phyloP scores from a whole-genome alignment of 2,113 vertebrate genomes.

The Meriones unguiculatus region DNA sequence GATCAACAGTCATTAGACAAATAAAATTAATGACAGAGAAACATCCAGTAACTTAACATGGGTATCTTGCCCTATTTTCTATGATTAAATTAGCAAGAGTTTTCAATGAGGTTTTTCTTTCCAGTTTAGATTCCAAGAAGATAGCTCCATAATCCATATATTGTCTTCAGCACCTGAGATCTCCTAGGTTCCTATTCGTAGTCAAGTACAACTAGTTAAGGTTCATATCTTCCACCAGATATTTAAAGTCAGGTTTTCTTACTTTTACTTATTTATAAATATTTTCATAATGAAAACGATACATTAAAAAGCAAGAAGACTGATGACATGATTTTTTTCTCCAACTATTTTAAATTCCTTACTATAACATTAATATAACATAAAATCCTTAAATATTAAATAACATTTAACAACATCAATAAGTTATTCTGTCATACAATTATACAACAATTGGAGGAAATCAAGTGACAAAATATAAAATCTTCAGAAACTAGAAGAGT shows the following conservation, averaged over 20 bases:
- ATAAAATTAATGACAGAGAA: constrained; percentile 5
- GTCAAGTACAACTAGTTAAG: constrained; percentile 42
- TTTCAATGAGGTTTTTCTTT: constrained; percentile 13
- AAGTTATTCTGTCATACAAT: not conserved
- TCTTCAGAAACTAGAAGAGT: not conserved
- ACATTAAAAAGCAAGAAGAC: not conserved
- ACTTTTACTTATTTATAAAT: constrained; percentile 44
- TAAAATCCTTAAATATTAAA: constrained; percentile 33
- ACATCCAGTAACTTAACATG: not conserved
- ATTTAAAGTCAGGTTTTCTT: constrained; percentile 10
- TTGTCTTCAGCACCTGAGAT: constrained; percentile 17
- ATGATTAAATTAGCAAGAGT: constrained; percentile 3
- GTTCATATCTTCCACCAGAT: not conserved
- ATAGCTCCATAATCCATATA: not conserved
- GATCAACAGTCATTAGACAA: not conserved
- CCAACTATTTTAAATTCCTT: constrained; percentile 25
- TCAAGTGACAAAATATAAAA: constrained; percentile 39
- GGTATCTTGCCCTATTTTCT: not conserved
- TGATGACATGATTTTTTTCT: constrained; percentile 15
- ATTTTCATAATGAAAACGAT: not conserved
- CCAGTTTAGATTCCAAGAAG: constrained; percentile 2
- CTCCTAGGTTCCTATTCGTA: constrained; percentile 12
- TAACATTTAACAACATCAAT: constrained; percentile 48
- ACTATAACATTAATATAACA: constrained; percentile 29
- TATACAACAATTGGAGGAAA: constrained; percentile 1